phyloP scores from a whole-genome alignment of 2,797 vertebrate genomes.

The Hipposideros larvatus region DNA sequence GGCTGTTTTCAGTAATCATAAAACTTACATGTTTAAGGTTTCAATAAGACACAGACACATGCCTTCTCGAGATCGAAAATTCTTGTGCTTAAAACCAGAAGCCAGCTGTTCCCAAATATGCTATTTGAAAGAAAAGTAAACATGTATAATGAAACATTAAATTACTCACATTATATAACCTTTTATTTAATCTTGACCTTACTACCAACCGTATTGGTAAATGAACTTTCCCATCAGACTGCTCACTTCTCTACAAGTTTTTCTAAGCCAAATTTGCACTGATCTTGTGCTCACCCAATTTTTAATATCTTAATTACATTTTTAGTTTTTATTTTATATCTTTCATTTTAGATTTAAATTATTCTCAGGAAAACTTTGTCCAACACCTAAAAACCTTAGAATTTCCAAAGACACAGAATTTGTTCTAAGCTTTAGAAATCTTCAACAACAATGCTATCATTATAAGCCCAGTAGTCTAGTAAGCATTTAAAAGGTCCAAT shows the following conservation, averaged over 20 bases:
- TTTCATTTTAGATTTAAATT: conserved; percentile 63
- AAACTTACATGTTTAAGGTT: conserved; percentile 95
- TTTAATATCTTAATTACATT: conserved; percentile 33
- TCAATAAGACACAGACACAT: conserved; percentile 95
- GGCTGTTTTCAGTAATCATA: conserved; percentile 69
- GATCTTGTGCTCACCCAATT: background rate
- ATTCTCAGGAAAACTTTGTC: conserved; percentile 18
- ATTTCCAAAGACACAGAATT: conserved; percentile 27
- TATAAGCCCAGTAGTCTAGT: conserved; percentile 62
- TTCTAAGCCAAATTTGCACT: conserved; percentile 10
- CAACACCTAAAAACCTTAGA: conserved; percentile 37
- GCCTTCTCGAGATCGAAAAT: conserved; percentile 97
- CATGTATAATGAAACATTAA: conserved; percentile 27
- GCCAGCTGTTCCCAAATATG: conserved; percentile 96
- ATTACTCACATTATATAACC: background rate
- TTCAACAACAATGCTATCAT: conserved; percentile 81
- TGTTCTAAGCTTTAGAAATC: conserved; percentile 12
- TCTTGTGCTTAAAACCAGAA: conserved; percentile 98
- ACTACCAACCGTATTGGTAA: background rate
- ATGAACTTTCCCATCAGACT: background rate
- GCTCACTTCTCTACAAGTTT: background rate
- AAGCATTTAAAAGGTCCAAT: conserved; percentile 75
- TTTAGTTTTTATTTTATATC: conserved; percentile 41
- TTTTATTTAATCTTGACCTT: background rate
- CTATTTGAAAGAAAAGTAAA: conserved; percentile 88